These are phyloP conservation scores for Bovichtus variegatus DNA, from an alignment of 2,797 vertebrate genomes.

Conservation along the genomic window DNA sequence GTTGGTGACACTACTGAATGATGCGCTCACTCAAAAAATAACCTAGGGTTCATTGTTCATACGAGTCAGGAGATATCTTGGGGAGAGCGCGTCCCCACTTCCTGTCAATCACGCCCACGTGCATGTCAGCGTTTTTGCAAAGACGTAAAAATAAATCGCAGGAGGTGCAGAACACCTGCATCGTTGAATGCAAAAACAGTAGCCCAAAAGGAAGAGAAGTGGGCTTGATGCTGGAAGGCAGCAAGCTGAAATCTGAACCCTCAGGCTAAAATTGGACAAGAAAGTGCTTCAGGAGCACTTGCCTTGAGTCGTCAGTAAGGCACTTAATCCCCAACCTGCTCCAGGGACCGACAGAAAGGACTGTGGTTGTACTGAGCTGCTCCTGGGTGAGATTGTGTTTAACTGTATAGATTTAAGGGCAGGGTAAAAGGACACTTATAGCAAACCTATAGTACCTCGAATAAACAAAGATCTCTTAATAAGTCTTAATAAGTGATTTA, in stretches of 20 bases:
- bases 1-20: constrained; percentile 4
- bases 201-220: background rate
- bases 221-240: background rate
- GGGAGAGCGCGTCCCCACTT: constrained; percentile 12
- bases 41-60: constrained; percentile 29
- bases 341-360: constrained; percentile 1
- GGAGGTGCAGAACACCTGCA: too few species aligned
- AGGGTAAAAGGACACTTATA: background rate
- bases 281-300: constrained; percentile 1
- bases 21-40: constrained; percentile 35
- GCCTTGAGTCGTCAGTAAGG: constrained; percentile 14
- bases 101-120: constrained; percentile 38
- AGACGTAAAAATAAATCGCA: constrained; percentile 16
- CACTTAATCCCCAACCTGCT: constrained; percentile 24
- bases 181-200: constrained; percentile 3
- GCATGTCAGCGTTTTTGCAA: constrained; percentile 31
- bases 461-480: constrained; percentile 12
- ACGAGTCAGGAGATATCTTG: constrained; percentile 13
- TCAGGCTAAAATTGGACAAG: constrained; percentile 20
- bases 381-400: constrained; percentile 7
- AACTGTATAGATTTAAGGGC: background rate
- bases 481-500: background rate
- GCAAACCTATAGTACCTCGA: background rate
- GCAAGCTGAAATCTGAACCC: background rate
- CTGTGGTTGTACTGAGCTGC: constrained; percentile 4